These are phyloP conservation scores for Leptinotarsa tumamoca DNA, from an alignment of 2,888 invertebrate genomes.

Conservation along the genomic window DNA sequence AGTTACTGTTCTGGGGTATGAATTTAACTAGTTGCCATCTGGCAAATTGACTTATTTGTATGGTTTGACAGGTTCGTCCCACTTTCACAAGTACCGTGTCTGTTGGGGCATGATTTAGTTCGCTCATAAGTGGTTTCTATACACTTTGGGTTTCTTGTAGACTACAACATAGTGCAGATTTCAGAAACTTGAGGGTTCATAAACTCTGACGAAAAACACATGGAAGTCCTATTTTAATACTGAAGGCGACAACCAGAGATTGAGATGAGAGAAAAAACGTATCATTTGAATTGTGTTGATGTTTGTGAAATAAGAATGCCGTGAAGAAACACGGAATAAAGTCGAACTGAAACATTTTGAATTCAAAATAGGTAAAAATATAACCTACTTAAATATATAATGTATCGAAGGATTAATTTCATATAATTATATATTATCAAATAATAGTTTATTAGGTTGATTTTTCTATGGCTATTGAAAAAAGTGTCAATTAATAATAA, in stretches of 20 bases:
- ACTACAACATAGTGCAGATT: constrained; percentile 10
- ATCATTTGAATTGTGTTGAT: not conserved
- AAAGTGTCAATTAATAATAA: no score
- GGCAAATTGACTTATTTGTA: constrained; percentile 21
- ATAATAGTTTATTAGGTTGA: no score
- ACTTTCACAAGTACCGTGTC: constrained; percentile 27
- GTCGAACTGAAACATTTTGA: no score
- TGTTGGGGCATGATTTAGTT: constrained; percentile 32
- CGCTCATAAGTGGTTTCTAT: constrained; percentile 22
- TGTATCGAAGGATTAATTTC: not conserved
- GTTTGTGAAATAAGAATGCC: not conserved
- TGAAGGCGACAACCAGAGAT: not conserved
- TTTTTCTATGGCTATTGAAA: no score
- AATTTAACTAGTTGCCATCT: not conserved
- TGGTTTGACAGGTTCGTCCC: constrained; percentile 20
- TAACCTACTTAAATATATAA: no score
- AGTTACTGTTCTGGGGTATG: no score
- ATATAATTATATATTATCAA: not conserved
- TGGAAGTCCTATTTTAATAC: not conserved
- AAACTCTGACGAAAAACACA: not conserved
- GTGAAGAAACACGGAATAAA: no score
- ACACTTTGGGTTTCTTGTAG: not conserved
- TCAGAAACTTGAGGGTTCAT: constrained; percentile 2
- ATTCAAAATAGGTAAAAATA: no score
- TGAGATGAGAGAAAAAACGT: not conserved